phyloP scores from a whole-genome alignment of 2,797 vertebrate genomes.

The Anniella stebbinsi region DNA sequence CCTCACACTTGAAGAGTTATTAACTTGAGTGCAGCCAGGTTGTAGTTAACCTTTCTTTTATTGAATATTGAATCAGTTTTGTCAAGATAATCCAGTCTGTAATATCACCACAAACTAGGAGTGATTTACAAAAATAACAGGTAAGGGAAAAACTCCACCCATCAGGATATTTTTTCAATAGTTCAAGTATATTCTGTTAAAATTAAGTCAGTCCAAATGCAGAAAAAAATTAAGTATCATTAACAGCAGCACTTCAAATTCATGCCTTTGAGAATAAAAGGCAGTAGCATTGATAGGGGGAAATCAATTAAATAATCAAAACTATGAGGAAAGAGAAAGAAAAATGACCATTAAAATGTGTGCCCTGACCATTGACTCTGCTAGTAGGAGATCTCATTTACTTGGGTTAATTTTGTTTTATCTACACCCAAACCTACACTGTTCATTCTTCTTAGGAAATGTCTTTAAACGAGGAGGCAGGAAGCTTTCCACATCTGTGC shows the following conservation, averaged over 20 bases:
- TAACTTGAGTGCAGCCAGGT: not conserved
- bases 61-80: slow-evolving; percentile 52
- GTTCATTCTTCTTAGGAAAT: not conserved
- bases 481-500: slow-evolving; percentile 26
- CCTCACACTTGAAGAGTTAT: not conserved
- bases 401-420: not conserved
- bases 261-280: not conserved
- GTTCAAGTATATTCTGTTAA: slow-evolving; percentile 53
- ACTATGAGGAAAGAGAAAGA: not conserved
- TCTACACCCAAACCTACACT: slow-evolving; percentile 1
- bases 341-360: slow-evolving; percentile 18
- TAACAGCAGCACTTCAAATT: slow-evolving; percentile 25
- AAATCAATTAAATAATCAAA: not conserved
- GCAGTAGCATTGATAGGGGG: not conserved
- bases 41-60: slow-evolving; percentile 60
- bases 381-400: not conserved
- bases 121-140: not conserved
- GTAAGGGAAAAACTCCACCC: slow-evolving; percentile 6
- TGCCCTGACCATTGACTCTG: not conserved
- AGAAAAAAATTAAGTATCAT: not conserved
- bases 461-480: not conserved
- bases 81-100: not conserved
- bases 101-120: slow-evolving; percentile 5
- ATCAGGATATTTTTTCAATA: not conserved
- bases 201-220: slow-evolving; percentile 41